phyloP scores from a whole-genome alignment of 2,113 vertebrate genomes.

The Rhinichthys klamathensis region DNA sequence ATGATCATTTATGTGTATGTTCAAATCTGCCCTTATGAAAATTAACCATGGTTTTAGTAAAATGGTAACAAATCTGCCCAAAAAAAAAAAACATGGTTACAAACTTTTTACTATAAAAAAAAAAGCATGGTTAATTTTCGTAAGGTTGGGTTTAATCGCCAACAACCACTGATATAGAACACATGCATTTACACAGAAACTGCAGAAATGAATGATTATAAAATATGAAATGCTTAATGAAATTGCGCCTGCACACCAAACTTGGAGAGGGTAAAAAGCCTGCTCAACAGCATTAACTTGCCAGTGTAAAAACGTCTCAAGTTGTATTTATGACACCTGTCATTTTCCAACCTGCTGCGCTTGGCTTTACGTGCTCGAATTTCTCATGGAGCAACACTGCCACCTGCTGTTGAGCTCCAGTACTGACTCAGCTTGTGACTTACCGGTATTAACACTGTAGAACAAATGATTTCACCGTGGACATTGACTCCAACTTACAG shows the following conservation, averaged over 20 bases:
- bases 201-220: too few species aligned
- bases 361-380: background rate
- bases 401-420: constrained; percentile 33
- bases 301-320: background rate
- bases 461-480: background rate
- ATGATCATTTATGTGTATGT: too few species aligned
- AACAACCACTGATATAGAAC: too few species aligned
- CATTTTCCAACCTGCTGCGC: background rate
- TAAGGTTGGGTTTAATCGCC: too few species aligned
- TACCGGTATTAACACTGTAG: background rate
- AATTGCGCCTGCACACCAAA: background rate
- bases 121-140: too few species aligned
- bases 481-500: background rate
- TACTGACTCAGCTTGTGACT: background rate
- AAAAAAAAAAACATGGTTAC: too few species aligned
- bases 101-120: too few species aligned
- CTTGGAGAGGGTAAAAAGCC: background rate
- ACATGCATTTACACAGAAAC: too few species aligned
- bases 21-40: too few species aligned
- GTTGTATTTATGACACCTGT: background rate
- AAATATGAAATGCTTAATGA: background rate
- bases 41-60: too few species aligned
- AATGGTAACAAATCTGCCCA: too few species aligned
- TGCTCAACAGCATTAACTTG: background rate
- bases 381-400: constrained; percentile 19